These are phyloP conservation scores for Oreortyx pictus DNA, from an alignment of 2,797 vertebrate genomes.

Conservation along the genomic window DNA sequence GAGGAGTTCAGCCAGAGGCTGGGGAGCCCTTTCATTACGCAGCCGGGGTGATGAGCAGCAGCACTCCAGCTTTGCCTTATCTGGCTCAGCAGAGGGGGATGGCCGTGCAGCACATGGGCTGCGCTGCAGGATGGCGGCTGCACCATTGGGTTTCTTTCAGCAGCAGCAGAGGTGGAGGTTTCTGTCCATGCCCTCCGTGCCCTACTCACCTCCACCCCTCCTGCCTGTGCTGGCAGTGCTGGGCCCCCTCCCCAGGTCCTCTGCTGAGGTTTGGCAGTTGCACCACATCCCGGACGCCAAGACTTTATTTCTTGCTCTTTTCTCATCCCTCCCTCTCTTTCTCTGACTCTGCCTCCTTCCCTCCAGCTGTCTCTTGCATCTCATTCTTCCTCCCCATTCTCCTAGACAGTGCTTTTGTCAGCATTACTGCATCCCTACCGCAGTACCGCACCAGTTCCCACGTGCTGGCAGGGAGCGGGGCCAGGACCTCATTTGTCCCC, in stretches of 20 bases:
- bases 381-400: background rate
- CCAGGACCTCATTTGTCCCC: rapidly evolving
- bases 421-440: background rate
- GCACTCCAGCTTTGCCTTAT: background rate
- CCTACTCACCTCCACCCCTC: background rate
- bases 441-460: rapidly evolving
- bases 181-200: background rate
- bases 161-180: background rate
- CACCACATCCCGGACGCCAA: rapidly evolving
- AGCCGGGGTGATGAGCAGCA: background rate
- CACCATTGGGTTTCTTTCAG: background rate
- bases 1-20: slow-evolving; percentile 59
- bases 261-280: background rate
- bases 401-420: background rate
- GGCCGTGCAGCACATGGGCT: rapidly evolving
- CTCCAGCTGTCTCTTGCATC: background rate
- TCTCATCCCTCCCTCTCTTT: background rate
- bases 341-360: background rate
- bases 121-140: background rate
- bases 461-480: rapidly evolving
- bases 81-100: background rate
- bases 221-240: background rate
- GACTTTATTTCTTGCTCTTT: background rate
- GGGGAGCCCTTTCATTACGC: background rate
- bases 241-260: background rate